Conservation (phyloP, 2,113 vertebrate genomes). For the Leucoraja erinaceus region DNA sequence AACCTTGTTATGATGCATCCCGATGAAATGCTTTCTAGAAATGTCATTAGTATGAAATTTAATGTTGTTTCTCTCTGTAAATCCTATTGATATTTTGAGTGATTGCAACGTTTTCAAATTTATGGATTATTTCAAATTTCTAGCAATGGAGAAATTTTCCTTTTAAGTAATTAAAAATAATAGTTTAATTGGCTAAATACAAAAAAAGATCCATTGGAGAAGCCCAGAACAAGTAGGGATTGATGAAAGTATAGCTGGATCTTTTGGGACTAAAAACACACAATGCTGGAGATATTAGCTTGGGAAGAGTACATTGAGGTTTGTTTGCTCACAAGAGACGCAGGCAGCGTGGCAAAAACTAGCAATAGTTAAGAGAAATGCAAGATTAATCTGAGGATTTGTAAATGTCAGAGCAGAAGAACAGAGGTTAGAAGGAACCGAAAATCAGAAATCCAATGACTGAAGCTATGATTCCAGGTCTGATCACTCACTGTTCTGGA, state of each 20-base stretch:
- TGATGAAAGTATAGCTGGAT: not conserved
- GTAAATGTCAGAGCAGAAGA: not conserved
- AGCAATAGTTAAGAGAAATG: not conserved
- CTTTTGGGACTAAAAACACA: not conserved
- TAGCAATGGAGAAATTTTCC: no score
- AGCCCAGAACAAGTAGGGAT: not conserved
- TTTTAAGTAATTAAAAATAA: not conserved
- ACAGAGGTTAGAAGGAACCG: not conserved
- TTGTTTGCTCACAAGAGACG: not conserved
- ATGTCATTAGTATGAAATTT: no score
- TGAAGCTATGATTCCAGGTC: no score
- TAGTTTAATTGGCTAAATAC: not conserved
- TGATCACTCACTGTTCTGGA: not conserved
- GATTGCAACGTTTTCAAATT: no score
- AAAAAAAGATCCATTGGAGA: not conserved
- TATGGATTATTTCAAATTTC: no score
- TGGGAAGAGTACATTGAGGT: no score
- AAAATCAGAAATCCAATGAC: not conserved
- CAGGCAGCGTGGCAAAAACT: not conserved
- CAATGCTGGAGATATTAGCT: not conserved
- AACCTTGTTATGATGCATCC: no score
- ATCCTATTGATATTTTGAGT: no score
- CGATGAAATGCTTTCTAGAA: no score
- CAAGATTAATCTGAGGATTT: not conserved
- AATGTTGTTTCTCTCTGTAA: no score